These are phyloP conservation scores for Drosophila emarginata DNA, from an alignment of 2,888 invertebrate genomes.

Conservation along the genomic window DNA sequence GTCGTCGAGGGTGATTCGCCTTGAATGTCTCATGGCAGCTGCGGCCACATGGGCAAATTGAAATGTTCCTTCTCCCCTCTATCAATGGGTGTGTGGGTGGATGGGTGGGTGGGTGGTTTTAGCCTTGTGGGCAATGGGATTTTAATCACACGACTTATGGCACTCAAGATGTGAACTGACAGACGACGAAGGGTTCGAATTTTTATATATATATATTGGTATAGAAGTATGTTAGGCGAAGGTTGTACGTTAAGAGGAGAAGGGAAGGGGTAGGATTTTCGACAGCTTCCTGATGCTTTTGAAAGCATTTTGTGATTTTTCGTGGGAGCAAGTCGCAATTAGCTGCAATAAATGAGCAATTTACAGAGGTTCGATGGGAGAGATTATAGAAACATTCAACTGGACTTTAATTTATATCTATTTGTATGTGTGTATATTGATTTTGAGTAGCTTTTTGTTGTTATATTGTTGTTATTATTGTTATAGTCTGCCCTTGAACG, in stretches of 20 bases:
- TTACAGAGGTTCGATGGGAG: conserved; percentile 47
- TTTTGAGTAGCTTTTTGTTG: not conserved
- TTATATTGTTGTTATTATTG: not conserved
- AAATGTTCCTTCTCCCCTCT: conserved; percentile 69
- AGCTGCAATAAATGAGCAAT: conserved; percentile 82
- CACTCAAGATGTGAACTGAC: conserved; percentile 82
- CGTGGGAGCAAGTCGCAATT: conserved; percentile 79
- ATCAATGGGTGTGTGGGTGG: not conserved
- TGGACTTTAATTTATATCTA: conserved; percentile 13
- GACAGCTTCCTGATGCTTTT: conserved; percentile 64
- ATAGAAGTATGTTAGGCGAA: too few relatives aligned
- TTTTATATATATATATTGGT: not conserved
- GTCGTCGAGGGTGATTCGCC: conserved; percentile 56
- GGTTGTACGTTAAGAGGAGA: too few relatives aligned
- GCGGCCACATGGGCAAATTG: conserved; percentile 77
- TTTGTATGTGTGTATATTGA: not conserved
- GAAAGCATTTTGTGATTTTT: conserved; percentile 75
- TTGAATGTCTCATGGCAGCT: conserved; percentile 32
- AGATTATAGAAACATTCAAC: conserved; percentile 33
- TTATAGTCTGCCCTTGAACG: conserved; percentile 65
- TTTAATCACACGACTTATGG: conserved; percentile 83
- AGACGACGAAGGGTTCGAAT: conserved; percentile 71
- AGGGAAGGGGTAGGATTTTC: conserved; percentile 31
- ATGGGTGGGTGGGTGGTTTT: conserved; percentile 52
- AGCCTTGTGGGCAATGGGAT: conserved; percentile 80